Percentiles rank a stretch among this genome's conserved stretches.
These are phyloP conservation scores for Holothuria glaberrima DNA, from an alignment of 35 echinoderm and acorn worm species.

Conservation along the genomic window DNA sequence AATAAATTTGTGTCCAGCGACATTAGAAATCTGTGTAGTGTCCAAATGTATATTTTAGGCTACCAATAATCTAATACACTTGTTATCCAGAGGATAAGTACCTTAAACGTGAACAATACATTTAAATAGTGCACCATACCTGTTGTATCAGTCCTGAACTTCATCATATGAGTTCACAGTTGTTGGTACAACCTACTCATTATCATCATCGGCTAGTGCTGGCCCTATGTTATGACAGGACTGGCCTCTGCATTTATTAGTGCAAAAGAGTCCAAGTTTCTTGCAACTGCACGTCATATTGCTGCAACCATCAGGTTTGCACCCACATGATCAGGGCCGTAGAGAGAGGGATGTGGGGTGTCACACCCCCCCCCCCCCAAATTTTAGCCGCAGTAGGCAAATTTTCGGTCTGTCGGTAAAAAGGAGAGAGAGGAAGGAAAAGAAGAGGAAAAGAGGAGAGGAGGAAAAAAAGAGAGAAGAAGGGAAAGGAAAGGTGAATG, in stretches of 20 bases:
- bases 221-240: slow-evolving; percentile 11
- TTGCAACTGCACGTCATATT: slow-evolving; percentile 30
- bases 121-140: too few relatives aligned
- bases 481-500: too few relatives aligned
- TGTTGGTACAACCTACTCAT: slow-evolving; percentile 9
- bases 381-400: too few relatives aligned
- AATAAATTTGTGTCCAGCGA: slow-evolving; percentile 3
- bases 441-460: too few relatives aligned
- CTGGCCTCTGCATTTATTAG: neutral
- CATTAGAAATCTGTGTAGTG: slow-evolving; percentile 13
- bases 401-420: too few relatives aligned
- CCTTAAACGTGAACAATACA: slow-evolving; percentile 1
- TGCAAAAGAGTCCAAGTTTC: slow-evolving; percentile 40
- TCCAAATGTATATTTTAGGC: too few relatives aligned
- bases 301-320: slow-evolving; percentile 30
- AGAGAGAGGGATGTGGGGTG: too few relatives aligned
- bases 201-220: neutral
- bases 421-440: too few relatives aligned
- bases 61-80: too few relatives aligned
- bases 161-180: slow-evolving; percentile 8
- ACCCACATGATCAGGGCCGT: slow-evolving; percentile 51
- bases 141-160: too few relatives aligned
- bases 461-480: too few relatives aligned
- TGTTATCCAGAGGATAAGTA: neutral
- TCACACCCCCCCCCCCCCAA: too few relatives aligned